Base-by-base conservation (phyloP, 37 sponge, comb jelly and placozoan genomes). In the Halichondria panicea region DNA sequence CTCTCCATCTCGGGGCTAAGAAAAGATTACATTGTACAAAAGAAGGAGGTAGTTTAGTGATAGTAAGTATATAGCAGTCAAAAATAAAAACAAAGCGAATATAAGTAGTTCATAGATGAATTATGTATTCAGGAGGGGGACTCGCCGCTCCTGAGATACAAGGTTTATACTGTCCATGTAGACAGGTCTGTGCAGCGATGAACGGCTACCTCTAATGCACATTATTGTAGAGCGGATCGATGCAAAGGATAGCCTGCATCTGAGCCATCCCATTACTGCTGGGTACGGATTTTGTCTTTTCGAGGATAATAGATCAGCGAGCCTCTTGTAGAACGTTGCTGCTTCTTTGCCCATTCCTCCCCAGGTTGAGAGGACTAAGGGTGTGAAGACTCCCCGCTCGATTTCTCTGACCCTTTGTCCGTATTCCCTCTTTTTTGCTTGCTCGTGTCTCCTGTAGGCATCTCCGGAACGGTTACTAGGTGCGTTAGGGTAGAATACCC, bases 401-500 rank as follows among this genome's bases (percentile, higher is more conserved):
- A 77, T 42, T 4, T 77, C 78, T 15, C 57, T 67, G 1, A 77
- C 57, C 18, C 68, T 35, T 13, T 77, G 68, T 9, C 40, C 68
- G 18, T 66, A 59, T 45, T 60, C 75, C 19, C 75, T 2, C 42
- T 28, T 62, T 75, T n/a, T n/a, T n/a, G n/a, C n/a, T n/a, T n/a
- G n/a, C n/a, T n/a, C 75, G 48, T 75, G 75, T 43, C 31, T 60
- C 63, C 44, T 75, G 62, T 75, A 75, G 50, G 60, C 63, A 40
- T 44, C 19, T 22, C 27, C 27, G 22, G 75, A 62, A 75, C 75
- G 46, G 27, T 62, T 43, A 27, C 75, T 75, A 22, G 79, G 59
- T 34, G 79, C 79, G 56, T 78, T 68, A 30, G 79, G 68, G 58
- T 78, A 50, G 43, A 78, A 78, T 34, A 78, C 79, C 79, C 68